A percentile compares a stretch with the other conserved stretches of the same genome.
Evolutionary conservation across 1,140 invertebrate species (phyloP).

Genomic region (Oncopeltus fasciatus): DNA sequence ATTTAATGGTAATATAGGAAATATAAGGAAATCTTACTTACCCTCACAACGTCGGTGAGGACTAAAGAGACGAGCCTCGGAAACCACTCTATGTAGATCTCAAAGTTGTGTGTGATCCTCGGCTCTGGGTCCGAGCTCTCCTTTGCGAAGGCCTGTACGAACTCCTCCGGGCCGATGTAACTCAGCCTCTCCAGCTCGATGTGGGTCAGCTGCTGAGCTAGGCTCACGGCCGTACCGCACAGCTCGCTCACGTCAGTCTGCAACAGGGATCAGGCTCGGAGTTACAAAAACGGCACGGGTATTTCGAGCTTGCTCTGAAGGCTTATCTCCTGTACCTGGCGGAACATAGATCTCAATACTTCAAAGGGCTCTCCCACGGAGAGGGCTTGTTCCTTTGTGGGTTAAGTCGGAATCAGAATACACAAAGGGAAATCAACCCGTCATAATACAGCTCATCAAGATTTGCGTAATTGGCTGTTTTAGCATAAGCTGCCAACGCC

Average conservation of each 20-base stretch:
- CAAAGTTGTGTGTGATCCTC: constrained; percentile 59
- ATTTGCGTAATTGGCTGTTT: too few species aligned
- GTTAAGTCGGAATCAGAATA: too few species aligned
- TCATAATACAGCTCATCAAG: too few species aligned
- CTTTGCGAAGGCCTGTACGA: constrained; percentile 84
- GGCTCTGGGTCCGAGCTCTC: constrained; percentile 38
- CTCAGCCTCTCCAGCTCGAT: constrained; percentile 83
- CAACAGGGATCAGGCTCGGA: neutral
- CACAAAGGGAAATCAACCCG: too few species aligned
- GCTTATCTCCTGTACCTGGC: too few species aligned
- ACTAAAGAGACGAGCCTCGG: constrained; percentile 86
- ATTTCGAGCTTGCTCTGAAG: too few species aligned
- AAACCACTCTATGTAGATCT: constrained; percentile 92
- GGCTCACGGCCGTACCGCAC: constrained; percentile 59
- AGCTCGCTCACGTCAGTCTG: constrained; percentile 59
- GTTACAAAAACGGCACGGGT: too few species aligned
- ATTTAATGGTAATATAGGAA: too few species aligned
- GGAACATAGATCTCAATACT: too few species aligned
- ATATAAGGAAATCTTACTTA: constrained; percentile 30
- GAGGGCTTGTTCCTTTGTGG: too few species aligned
- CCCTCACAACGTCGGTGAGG: constrained; percentile 84
- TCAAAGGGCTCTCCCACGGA: too few species aligned
- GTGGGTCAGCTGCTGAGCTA: constrained; percentile 84
- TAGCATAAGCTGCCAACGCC: too few species aligned
- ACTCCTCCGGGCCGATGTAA: constrained; percentile 88